A percentile compares a stretch with the other conserved stretches of the same genome.
These are phyloP conservation scores for Lypha dubia DNA, from an alignment of 2,888 invertebrate species.

Conservation along the genomic window DNA sequence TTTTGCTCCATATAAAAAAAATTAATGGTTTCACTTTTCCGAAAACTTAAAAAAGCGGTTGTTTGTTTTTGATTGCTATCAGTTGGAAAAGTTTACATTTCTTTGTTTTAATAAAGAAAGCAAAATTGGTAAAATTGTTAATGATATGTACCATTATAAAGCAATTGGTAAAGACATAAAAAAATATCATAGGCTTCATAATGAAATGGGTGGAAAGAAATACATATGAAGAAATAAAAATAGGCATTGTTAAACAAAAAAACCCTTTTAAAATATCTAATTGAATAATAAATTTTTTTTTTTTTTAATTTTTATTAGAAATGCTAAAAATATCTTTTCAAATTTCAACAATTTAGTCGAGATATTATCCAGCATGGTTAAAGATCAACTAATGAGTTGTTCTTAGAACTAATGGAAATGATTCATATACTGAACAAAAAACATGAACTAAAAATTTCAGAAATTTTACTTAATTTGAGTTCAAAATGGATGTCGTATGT, in stretches of 20 bases:
- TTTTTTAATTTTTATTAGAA: too few relatives aligned
- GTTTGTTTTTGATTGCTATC: background rate
- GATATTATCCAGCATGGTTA: too few relatives aligned
- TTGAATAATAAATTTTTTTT: too few relatives aligned
- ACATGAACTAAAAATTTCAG: too few relatives aligned
- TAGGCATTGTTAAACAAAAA: background rate
- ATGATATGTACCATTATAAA: conserved; percentile 12
- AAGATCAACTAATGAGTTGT: too few relatives aligned
- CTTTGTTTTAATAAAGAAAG: background rate
- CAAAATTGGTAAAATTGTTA: conserved; percentile 23
- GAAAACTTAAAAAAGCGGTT: conserved; percentile 1
- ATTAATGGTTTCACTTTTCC: conserved; percentile 20
- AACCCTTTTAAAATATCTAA: too few relatives aligned
- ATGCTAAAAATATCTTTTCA: too few relatives aligned
- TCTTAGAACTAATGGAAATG: too few relatives aligned
- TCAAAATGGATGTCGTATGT: too few relatives aligned
- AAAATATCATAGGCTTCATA: background rate
- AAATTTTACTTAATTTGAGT: too few relatives aligned
- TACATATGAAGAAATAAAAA: background rate
- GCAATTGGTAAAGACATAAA: background rate
- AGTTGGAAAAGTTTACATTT: background rate
- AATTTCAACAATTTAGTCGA: too few relatives aligned
- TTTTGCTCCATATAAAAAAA: conserved; percentile 1
- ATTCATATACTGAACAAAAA: too few relatives aligned
- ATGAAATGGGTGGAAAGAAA: background rate